Base-by-base conservation (phyloP, 2,797 vertebrate genomes). In the Hozukius guyotensis region DNA sequence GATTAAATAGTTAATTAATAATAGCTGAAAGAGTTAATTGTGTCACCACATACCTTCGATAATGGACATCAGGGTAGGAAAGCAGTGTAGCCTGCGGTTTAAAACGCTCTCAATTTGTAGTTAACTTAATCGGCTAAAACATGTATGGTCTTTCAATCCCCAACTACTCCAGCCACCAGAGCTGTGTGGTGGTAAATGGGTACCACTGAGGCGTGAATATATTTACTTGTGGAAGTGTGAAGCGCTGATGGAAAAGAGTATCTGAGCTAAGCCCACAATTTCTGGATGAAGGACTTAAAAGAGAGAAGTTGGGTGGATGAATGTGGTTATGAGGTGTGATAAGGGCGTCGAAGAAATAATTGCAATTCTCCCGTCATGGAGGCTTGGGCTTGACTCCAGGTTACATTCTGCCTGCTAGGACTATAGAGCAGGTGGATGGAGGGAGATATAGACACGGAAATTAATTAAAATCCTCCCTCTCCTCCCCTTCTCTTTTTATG, bases 391-490 rank as follows among this genome's bases (percentile, higher is more conserved):
- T 78, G 82, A 87, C 86, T 92, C 68, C 78, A 87, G 80, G 73
- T 86, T 83, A 69, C 75, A 20, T 68, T 79, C 72, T 85, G 82
- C 72, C 69, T 71, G 66, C 49, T 53, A 76, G 38, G 42, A 85
- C 80, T 77, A 34, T 42, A 72, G 80, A 82, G 84, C 87, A 80
- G 87, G 87, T 88, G 89, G 83, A 91, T 80, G 63, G 73, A 80
- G 56, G 79, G 24, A 85, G 79, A 91, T 89, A 90, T 32, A 79
- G 73, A 87, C 64, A 46, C 16, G 32, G 55, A 87, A 92, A 91
- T 85, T 87, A 87, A 94, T 92, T 92, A 86, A 79, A 88, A 87
- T 72, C 60, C 69, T 76, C 56, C 63, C 78, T 87, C 73, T 73
- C 64, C 71, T 75, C 72, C 42, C 27, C 49, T 76, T 80, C 61